phyloP scores from a whole-genome alignment of 2,113 vertebrate genomes.

The Periophthalmodon schlosseri region DNA sequence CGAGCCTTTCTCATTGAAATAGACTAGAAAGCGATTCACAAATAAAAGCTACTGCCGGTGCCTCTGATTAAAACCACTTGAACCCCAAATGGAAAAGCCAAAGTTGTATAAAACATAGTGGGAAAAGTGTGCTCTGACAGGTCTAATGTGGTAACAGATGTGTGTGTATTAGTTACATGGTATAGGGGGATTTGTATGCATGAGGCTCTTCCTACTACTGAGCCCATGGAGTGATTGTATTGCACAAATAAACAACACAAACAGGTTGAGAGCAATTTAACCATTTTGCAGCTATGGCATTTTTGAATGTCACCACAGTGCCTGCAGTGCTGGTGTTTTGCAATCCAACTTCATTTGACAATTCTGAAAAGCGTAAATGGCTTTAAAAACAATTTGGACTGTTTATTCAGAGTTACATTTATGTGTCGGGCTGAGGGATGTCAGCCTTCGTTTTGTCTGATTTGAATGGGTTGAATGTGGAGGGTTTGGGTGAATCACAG shows the following conservation, averaged over 20 bases:
- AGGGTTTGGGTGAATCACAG: slow-evolving; percentile 64
- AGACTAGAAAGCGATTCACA: slow-evolving; percentile 17
- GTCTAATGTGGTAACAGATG: background rate
- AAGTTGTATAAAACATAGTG: background rate
- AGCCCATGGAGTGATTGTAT: background rate
- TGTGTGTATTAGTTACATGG: background rate
- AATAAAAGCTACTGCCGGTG: slow-evolving; percentile 3
- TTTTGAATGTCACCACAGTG: slow-evolving; percentile 19
- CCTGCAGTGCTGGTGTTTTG: background rate
- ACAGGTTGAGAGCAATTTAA: slow-evolving; percentile 4
- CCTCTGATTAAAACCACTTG: slow-evolving; percentile 28
- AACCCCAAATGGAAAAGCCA: slow-evolving; percentile 15
- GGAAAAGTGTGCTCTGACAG: background rate
- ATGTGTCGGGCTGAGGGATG: slow-evolving; percentile 26
- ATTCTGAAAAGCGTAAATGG: slow-evolving; percentile 20
- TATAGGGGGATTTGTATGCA: background rate
- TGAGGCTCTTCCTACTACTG: background rate
- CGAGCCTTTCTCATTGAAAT: slow-evolving; percentile 10
- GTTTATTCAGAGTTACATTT: slow-evolving; percentile 34
- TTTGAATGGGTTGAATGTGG: slow-evolving; percentile 47
- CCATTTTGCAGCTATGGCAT: background rate
- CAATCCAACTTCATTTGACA: slow-evolving; percentile 17
- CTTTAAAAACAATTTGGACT: slow-evolving; percentile 12
- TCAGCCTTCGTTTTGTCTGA: slow-evolving; percentile 44
- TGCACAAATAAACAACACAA: slow-evolving; percentile 7